These are phyloP conservation scores for Bos taurus DNA, from an alignment of 2,113 vertebrate genomes.

Conservation along the genomic window ARS-UCD2.0 NC_037330.1:95661001-95661500, in stretches of 20 bases:
- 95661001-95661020: background rate
- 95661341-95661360: background rate
- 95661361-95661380: background rate
- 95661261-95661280: background rate
- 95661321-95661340: background rate
- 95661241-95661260: background rate
- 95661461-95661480: background rate
- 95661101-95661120: background rate
- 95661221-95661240: background rate
- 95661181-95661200: background rate
- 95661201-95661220: background rate
- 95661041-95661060: background rate
- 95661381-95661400: background rate
- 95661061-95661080: background rate
- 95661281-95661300: background rate
- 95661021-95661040: background rate
- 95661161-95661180: slow-evolving; percentile 13
- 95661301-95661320: background rate
- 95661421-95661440: background rate
- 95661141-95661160: background rate
- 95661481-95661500: background rate
- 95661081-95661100: background rate
- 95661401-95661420: background rate
- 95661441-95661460: background rate
- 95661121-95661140: background rate